A percentile compares a stretch with the other conserved stretches of the same genome.
These are phyloP conservation scores for Montifringilla adamsi DNA, from an alignment of 2,113 vertebrate genomes.

Conservation along the genomic window DNA sequence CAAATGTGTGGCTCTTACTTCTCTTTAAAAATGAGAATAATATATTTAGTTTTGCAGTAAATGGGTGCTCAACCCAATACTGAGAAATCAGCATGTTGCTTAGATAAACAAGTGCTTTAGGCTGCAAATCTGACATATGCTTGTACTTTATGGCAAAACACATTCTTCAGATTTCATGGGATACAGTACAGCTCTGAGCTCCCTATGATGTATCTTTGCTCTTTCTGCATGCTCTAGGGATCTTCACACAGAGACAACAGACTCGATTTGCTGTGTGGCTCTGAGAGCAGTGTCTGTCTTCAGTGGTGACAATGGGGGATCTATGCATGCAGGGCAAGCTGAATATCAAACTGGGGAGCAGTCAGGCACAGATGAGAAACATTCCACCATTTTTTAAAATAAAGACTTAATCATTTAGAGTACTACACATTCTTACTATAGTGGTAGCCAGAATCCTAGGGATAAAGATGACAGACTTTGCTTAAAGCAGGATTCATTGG, in stretches of 20 bases:
- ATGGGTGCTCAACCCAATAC: neutral
- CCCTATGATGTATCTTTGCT: neutral
- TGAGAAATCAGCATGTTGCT: neutral
- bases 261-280: neutral
- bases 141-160: neutral
- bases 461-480: slow-evolving; percentile 4
- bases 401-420: neutral
- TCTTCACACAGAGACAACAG: neutral
- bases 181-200: neutral
- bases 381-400: neutral
- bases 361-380: slow-evolving; percentile 10
- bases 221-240: slow-evolving; percentile 13
- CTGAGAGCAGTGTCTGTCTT: slow-evolving; percentile 9
- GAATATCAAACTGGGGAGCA: neutral
- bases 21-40: neutral
- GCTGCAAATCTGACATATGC: neutral
- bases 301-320: slow-evolving; percentile 1
- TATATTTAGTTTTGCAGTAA: neutral
- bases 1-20: neutral
- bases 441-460: neutral
- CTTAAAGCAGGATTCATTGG: slow-evolving; percentile 1
- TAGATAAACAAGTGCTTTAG: slow-evolving; percentile 28
- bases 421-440: neutral
- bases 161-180: slow-evolving; percentile 4
- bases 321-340: neutral